Conservation (phyloP, 2,797 vertebrate species). For the Trachurus trachurus region DNA sequence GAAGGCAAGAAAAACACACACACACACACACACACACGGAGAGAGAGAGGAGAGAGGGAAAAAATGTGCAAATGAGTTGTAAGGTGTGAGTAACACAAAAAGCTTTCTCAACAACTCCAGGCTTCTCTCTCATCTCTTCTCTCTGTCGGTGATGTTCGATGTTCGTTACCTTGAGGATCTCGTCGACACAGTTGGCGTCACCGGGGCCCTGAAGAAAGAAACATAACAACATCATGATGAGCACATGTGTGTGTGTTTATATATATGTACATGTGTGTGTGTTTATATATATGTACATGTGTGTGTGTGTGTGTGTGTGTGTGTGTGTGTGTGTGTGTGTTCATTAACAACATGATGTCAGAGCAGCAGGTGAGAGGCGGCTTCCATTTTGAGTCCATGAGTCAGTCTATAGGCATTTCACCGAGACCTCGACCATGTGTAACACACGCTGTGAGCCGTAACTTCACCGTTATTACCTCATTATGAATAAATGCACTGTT, state of each 20-base stretch:
- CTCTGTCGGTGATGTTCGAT: constrained; percentile 43
- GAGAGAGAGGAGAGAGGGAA: background rate
- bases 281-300: no score
- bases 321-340: constrained; percentile 4
- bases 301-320: no score
- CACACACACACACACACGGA: background rate
- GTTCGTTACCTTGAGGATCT: constrained; percentile 94
- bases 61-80: constrained; percentile 44
- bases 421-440: constrained; percentile 27
- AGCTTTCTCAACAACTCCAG: constrained; percentile 1
- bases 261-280: no score
- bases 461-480: constrained; percentile 45
- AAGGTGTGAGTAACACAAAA: constrained; percentile 32
- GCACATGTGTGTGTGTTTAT: constrained; percentile 8
- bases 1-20: constrained; percentile 13
- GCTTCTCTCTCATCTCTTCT: constrained; percentile 9
- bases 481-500: constrained; percentile 23
- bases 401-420: constrained; percentile 53
- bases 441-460: constrained; percentile 11
- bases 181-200: constrained; percentile 97
- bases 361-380: constrained; percentile 43
- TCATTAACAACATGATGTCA: constrained; percentile 34
- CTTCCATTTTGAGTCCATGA: constrained; percentile 56
- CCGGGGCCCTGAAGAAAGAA: constrained; percentile 89
- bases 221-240: constrained; percentile 38